Evolutionary conservation across 1,140 invertebrate genomes (phyloP).

Genomic region (Bilobella aurantiaca): DNA sequence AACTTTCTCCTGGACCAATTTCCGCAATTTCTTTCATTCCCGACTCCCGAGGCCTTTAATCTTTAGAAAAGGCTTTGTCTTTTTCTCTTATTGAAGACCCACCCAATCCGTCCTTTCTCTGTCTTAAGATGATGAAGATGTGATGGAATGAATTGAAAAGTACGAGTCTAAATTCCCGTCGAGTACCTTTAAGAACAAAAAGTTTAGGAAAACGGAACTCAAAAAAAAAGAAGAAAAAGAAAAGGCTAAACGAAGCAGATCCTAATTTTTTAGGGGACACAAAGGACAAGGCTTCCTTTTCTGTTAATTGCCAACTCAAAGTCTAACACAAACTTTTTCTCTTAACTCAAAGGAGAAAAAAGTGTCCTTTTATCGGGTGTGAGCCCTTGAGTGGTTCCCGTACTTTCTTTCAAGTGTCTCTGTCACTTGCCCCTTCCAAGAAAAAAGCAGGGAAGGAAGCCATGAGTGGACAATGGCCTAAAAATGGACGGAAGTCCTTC

Average conservation of each 20-base stretch:
- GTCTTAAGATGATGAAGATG: not conserved
- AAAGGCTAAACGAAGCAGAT: not conserved
- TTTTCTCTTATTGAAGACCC: not conserved
- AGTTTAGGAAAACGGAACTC: not conserved
- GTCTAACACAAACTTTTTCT: too few relatives aligned
- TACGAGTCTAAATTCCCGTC: too few relatives aligned
- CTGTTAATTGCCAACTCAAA: not conserved
- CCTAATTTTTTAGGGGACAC: not conserved
- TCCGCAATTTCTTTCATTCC: not conserved
- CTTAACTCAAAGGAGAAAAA: too few relatives aligned
- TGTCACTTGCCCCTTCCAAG: not conserved
- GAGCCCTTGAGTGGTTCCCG: not conserved
- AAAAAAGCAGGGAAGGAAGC: too few relatives aligned
- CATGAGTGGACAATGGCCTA: slow-evolving; percentile 1
- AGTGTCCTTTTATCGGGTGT: not conserved
- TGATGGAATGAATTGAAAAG: too few relatives aligned
- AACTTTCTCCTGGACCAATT: not conserved
- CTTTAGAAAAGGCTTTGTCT: too few relatives aligned
- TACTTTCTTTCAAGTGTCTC: slow-evolving; percentile 8
- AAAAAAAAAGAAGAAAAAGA: not conserved
- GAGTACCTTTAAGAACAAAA: too few relatives aligned
- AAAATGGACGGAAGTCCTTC: not conserved
- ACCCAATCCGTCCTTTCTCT: too few relatives aligned
- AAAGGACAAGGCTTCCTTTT: not conserved
- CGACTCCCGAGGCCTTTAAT: not conserved